Evolutionary conservation across 2,888 invertebrate species (phyloP).

Genomic region (Euplexia lucipara): DNA sequence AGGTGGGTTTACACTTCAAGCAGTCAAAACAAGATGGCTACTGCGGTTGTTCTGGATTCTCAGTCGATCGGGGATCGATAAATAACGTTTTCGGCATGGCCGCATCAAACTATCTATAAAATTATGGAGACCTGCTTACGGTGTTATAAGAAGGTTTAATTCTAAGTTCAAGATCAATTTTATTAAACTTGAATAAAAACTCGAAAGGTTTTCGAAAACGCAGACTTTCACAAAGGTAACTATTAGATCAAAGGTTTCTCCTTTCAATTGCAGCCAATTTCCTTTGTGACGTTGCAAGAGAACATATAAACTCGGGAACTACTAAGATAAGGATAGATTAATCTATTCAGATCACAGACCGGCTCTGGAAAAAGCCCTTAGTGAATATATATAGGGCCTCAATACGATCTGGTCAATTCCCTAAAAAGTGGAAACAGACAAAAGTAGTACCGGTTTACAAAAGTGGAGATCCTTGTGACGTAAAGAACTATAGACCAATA

Average conservation of each 20-base stretch:
- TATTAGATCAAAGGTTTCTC: not conserved
- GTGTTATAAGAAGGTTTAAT: too few relatives aligned
- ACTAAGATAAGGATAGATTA: slow-evolving; percentile 15
- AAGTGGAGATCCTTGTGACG: too few relatives aligned
- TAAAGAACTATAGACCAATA: too few relatives aligned
- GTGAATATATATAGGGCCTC: too few relatives aligned
- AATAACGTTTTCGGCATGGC: not conserved
- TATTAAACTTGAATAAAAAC: not conserved
- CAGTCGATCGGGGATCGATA: not conserved
- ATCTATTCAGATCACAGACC: slow-evolving; percentile 31
- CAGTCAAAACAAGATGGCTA: not conserved
- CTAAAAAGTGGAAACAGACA: too few relatives aligned
- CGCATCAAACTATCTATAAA: not conserved
- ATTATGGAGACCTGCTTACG: too few relatives aligned
- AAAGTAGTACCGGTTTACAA: too few relatives aligned
- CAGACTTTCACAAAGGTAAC: not conserved
- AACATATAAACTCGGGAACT: slow-evolving; percentile 9
- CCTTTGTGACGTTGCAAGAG: slow-evolving; percentile 2
- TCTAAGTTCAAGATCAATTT: not conserved
- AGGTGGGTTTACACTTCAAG: not conserved
- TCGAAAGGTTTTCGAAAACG: not conserved
- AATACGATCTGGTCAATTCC: too few relatives aligned
- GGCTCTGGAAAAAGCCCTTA: not conserved
- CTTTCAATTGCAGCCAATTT: slow-evolving; percentile 31
- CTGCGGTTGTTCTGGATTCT: not conserved